A percentile compares a stretch with the other conserved stretches of the same genome.
These are phyloP conservation scores for Tenthredo mesomela DNA, from an alignment of 2,888 invertebrate genomes.

Conservation along the genomic window DNA sequence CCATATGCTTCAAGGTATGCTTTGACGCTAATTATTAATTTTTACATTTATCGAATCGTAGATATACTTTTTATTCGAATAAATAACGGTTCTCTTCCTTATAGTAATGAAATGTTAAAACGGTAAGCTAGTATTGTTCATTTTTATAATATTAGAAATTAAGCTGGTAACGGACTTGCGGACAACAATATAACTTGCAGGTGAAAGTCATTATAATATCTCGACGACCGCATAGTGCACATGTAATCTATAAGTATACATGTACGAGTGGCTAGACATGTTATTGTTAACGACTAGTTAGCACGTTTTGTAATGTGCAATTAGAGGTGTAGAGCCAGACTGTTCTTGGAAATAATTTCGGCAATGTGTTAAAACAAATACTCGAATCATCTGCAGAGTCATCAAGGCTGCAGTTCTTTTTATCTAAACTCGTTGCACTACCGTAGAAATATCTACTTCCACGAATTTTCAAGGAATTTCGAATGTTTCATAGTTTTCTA, in stretches of 20 bases:
- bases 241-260: background rate
- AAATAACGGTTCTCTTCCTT: background rate
- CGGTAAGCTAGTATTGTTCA: background rate
- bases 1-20: background rate
- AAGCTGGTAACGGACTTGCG: background rate
- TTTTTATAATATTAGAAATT: background rate
- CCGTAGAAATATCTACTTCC: too few species aligned
- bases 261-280: conserved; percentile 9
- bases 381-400: background rate
- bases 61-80: background rate
- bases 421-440: background rate
- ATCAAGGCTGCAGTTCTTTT: background rate
- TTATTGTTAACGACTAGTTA: conserved; percentile 8
- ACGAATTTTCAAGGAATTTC: background rate
- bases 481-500: background rate
- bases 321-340: background rate
- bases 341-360: background rate
- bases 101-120: background rate
- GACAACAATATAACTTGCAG: background rate
- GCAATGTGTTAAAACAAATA: background rate
- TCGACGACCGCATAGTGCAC: background rate
- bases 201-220: background rate
- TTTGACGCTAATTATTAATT: background rate
- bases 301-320: background rate
- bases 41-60: background rate